A percentile compares a stretch with the other conserved stretches of the same genome.
Conservation (phyloP, 2,113 vertebrate genomes). For the Cyanocitta stelleri region DNA sequence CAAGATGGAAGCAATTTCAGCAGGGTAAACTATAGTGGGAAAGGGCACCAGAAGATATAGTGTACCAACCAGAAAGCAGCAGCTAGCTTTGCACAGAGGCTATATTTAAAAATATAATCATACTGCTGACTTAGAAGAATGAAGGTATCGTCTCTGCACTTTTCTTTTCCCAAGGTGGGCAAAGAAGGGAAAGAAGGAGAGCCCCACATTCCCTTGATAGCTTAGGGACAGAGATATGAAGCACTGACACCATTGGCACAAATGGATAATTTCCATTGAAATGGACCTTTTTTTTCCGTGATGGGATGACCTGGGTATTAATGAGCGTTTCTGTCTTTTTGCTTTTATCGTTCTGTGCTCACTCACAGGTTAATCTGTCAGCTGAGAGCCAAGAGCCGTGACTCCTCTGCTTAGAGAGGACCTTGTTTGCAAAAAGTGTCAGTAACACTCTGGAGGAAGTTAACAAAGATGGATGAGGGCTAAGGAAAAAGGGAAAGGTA, state of each 20-base stretch:
- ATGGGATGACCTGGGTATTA: background rate
- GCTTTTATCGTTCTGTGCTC: background rate
- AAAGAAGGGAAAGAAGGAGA: background rate
- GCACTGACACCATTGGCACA: background rate
- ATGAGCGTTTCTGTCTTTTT: background rate
- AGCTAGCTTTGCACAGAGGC: background rate
- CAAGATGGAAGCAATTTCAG: constrained; percentile 48
- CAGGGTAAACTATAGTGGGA: background rate
- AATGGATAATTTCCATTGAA: background rate
- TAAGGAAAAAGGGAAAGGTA: background rate
- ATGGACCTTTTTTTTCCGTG: background rate
- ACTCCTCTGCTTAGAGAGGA: background rate
- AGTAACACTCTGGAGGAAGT: background rate
- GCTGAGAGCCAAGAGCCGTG: background rate
- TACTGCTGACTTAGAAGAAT: constrained; percentile 1
- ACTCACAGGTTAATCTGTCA: background rate
- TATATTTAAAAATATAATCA: constrained; percentile 35
- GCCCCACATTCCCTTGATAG: background rate
- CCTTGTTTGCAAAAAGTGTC: background rate
- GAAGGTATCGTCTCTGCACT: background rate
- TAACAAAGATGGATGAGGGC: background rate
- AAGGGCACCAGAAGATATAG: constrained; percentile 18
- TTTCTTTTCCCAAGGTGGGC: background rate
- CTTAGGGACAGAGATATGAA: background rate
- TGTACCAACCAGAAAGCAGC: background rate